Conservation (phyloP, 2,797 vertebrate genomes). For the Syngnathus acus region DNA sequence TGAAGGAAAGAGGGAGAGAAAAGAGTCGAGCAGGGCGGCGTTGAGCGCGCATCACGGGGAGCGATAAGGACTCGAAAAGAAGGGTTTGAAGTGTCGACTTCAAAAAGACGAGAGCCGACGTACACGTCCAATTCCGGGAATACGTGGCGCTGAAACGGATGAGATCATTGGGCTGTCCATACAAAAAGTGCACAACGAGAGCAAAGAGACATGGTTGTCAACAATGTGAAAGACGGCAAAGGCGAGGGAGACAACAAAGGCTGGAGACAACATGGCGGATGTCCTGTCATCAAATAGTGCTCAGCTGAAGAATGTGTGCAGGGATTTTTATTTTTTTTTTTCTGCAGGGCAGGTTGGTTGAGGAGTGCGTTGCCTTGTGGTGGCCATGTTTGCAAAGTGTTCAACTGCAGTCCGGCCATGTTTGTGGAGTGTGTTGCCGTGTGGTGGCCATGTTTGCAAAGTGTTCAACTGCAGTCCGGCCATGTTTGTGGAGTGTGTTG, state of each 20-base stretch:
- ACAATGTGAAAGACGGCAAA: constrained; percentile 20
- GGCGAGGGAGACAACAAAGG: constrained; percentile 45
- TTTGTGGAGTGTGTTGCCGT: not conserved
- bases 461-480: not conserved
- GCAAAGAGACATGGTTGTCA: constrained; percentile 53
- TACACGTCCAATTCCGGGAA: constrained; percentile 48
- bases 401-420: not conserved
- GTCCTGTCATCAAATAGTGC: constrained; percentile 29
- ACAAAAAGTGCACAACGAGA: constrained; percentile 55
- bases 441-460: not conserved
- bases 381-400: not conserved
- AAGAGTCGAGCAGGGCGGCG: constrained; percentile 48
- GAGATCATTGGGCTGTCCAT: constrained; percentile 55
- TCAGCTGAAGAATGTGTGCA: not conserved
- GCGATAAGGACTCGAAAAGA: constrained; percentile 64
- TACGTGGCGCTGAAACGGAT: constrained; percentile 61
- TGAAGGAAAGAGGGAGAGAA: constrained; percentile 18
- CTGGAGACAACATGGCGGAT: constrained; percentile 33
- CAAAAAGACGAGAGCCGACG: constrained; percentile 44
- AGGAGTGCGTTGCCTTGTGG: too few species aligned
- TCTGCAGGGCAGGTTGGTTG: too few species aligned
- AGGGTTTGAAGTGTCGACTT: constrained; percentile 67
- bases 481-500: not conserved
- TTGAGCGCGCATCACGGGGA: constrained; percentile 63
- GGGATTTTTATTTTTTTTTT: too few species aligned